phyloP scores from a whole-genome alignment of 2,797 vertebrate genomes.

The Myotis vivesi region DNA sequence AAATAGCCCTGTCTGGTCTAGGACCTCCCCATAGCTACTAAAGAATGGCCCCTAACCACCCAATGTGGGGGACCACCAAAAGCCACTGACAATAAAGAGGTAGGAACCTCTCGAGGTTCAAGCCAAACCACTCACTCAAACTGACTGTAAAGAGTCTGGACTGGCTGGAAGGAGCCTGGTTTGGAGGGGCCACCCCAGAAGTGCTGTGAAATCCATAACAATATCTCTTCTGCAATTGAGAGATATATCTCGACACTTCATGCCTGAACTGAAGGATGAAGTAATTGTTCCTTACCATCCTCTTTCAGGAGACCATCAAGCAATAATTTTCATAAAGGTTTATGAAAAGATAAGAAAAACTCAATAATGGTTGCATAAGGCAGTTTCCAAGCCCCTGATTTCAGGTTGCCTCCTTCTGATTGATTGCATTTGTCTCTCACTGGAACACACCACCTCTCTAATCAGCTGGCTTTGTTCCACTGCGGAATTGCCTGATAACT shows the following conservation, averaged over 20 bases:
- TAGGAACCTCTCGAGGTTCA: not conserved
- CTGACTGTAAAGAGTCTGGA: not conserved
- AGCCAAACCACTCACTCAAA: not conserved
- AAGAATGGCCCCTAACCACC: not conserved
- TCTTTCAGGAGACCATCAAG: not conserved
- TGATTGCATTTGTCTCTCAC: not conserved
- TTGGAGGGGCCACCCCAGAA: not conserved
- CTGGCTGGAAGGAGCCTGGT: not conserved
- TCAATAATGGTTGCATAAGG: not conserved
- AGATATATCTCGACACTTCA: not conserved
- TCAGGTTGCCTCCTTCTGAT: not conserved
- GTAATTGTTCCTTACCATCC: not conserved
- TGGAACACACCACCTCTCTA: not conserved
- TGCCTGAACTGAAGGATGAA: not conserved
- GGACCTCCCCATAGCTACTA: not conserved
- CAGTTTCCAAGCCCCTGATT: not conserved
- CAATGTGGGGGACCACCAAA: fast-evolving
- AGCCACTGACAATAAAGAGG: not conserved
- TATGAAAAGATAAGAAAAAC: slow-evolving; percentile 17
- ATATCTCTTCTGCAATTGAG: not conserved
- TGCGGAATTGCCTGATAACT: not conserved
- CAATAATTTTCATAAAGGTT: not conserved
- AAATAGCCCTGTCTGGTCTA: not conserved
- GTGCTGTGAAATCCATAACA: not conserved
- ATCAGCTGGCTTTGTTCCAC: not conserved